Base-by-base conservation (phyloP, 2,888 invertebrate species). In the Zelleria hepariella region DNA sequence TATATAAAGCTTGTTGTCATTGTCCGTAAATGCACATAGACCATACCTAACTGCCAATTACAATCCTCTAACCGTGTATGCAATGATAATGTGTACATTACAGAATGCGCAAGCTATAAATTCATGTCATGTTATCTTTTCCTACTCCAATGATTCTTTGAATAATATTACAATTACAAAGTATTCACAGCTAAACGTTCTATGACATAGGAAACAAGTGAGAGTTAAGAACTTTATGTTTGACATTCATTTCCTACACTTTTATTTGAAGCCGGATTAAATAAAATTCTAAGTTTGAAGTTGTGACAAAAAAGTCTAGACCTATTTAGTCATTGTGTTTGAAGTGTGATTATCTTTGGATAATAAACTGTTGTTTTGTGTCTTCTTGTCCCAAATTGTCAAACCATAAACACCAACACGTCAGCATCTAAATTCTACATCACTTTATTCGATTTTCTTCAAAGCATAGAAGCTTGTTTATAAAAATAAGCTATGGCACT, bases 1-100 rank as follows among this genome's bases (percentile, higher is more conserved):
- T 77, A 78, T 77, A 78, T 76, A 75, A 71, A 72, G 62, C 61
- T 61, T 64, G 66, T 65, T 71, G 73, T 74, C 75, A 75, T 75
- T 71, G 68, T 74, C 66, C 68, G 69, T 75, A 78, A 73, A 65
- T 69, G 67, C 66, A 59, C 60, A 67, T 60, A 67, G 67, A 68
- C 59, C 62, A 69, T 68, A 68, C 67, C 48, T 42, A 68, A 66
- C 71, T 65, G 64, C 65, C 71, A 74, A 78, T 81, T 78, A 77
- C 66, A 62, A 67, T 71, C 63, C 65, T 61, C 53, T 59, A 62
- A 65, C 60, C 69, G 72, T 72, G 72, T 68, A 64, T 67, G 65
- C 61, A 64, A 69, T 76, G 60, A 61, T 69, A 69, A 73, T 70
- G 67, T 62, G 60, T 62, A 59, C 61, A 68, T 69, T 71, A 69